Conservation (phyloP, 2,888 invertebrate species). For the Sthenelais limicola region DNA sequence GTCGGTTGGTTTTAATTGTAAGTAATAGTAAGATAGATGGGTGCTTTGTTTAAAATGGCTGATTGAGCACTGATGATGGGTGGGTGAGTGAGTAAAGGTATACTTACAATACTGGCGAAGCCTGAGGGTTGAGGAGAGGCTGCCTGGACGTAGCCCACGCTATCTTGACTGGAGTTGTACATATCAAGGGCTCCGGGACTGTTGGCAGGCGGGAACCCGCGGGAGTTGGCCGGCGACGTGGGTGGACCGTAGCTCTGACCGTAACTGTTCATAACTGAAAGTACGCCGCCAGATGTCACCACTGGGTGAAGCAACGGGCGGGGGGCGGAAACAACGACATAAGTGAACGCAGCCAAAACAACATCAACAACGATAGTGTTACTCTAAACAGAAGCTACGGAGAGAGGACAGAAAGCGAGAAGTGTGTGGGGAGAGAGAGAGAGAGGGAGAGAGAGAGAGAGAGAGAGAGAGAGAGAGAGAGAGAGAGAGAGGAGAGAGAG, state of each 20-base stretch:
- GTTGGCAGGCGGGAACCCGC: constrained; percentile 91
- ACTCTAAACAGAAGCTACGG: too few relatives aligned
- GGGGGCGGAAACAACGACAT: constrained; percentile 36
- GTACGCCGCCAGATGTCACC: constrained; percentile 52
- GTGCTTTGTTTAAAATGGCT: neutral
- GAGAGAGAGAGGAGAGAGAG: too few relatives aligned
- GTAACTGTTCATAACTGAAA: constrained; percentile 95
- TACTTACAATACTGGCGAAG: constrained; percentile 78
- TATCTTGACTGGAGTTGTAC: constrained; percentile 87
- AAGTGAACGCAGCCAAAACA: constrained; percentile 30
- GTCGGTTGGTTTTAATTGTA: neutral
- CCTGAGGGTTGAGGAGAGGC: constrained; percentile 96
- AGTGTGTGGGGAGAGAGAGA: too few relatives aligned
- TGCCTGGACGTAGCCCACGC: constrained; percentile 95
- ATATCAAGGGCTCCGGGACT: constrained; percentile 95
- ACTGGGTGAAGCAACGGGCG: constrained; percentile 42
- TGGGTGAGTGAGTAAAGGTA: too few relatives aligned
- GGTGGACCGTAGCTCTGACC: constrained; percentile 73
- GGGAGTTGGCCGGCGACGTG: constrained; percentile 73
- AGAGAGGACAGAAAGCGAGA: too few relatives aligned
- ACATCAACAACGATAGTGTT: constrained; percentile 17
- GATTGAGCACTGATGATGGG: neutral
- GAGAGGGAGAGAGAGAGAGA: too few relatives aligned
- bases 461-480: too few relatives aligned
- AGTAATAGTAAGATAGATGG: too few relatives aligned